A percentile compares a stretch with the other conserved stretches of the same genome.
phyloP scores from a whole-genome alignment of 2,797 vertebrate genomes.

The Malurus splendens region DNA sequence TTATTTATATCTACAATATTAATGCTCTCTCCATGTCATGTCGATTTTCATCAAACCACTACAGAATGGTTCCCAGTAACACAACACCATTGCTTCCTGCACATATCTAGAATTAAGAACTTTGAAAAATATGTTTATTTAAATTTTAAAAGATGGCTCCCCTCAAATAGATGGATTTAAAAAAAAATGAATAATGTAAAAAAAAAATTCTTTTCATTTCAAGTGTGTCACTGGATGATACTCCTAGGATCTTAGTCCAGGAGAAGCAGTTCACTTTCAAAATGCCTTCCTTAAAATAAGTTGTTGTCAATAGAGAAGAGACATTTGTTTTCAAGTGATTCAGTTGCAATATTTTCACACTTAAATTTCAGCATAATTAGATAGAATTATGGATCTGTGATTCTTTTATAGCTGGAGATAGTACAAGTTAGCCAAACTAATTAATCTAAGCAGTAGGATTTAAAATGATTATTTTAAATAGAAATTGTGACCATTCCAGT shows the following conservation, averaged over 20 bases:
- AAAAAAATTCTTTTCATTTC: neutral
- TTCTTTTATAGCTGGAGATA: neutral
- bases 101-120: neutral
- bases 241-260: neutral
- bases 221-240: neutral
- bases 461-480: neutral
- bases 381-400: neutral
- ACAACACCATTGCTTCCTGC: neutral
- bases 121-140: neutral
- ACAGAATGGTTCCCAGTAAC: neutral
- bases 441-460: neutral
- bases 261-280: neutral
- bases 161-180: fast-evolving
- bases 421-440: neutral
- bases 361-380: neutral
- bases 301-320: neutral
- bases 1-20: neutral
- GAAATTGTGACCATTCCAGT: neutral
- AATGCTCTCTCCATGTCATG: neutral
- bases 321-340: neutral
- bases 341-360: neutral
- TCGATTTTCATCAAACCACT: neutral
- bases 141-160: neutral
- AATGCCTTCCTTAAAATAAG: neutral
- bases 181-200: neutral